Evolutionary conservation across 2,113 vertebrate species (phyloP).

Genomic region (Nycticebus coucang): DNA sequence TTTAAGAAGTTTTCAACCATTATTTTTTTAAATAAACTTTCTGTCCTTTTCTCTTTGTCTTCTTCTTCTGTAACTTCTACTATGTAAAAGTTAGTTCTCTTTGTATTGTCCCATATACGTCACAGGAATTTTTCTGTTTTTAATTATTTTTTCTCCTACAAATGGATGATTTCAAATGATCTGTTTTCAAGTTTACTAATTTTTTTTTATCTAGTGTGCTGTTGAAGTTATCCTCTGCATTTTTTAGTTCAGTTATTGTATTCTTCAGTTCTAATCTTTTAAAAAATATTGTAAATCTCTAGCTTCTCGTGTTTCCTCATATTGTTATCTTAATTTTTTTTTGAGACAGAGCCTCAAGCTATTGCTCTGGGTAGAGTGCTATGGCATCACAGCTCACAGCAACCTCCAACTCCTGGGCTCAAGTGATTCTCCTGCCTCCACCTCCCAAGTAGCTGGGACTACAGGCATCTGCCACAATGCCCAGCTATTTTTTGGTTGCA

Average conservation of each 20-base stretch:
- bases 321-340: background rate
- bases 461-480: too few species aligned
- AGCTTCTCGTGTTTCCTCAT: background rate
- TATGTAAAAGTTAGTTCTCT: background rate
- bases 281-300: background rate
- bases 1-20: background rate
- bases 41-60: background rate
- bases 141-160: background rate
- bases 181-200: background rate
- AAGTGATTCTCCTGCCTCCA: too few species aligned
- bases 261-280: background rate
- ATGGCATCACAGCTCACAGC: too few species aligned
- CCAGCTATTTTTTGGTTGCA: too few species aligned
- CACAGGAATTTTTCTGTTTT: background rate
- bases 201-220: background rate
- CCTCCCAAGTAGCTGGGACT: too few species aligned
- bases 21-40: background rate
- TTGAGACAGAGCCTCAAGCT: too few species aligned
- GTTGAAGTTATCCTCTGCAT: background rate
- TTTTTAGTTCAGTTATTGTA: background rate
- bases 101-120: background rate
- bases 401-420: too few species aligned
- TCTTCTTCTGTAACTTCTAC: background rate
- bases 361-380: too few species aligned
- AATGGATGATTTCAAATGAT: background rate